These are phyloP conservation scores for Echeneis naucrates DNA, from an alignment of 2,797 vertebrate genomes.

Conservation along the genomic window DNA sequence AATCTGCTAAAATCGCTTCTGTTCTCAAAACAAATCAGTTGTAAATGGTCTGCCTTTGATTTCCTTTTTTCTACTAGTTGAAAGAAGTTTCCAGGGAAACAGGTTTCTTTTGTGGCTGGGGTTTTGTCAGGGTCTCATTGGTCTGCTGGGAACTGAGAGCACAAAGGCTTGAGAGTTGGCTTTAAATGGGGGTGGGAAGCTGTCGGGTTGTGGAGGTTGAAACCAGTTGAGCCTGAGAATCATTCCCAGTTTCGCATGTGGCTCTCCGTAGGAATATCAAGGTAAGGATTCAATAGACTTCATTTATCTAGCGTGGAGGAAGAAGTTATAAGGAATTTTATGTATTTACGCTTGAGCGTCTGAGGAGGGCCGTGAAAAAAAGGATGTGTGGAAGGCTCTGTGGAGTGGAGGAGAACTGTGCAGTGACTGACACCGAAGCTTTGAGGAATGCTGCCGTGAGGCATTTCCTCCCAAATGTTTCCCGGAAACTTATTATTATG, in stretches of 20 bases:
- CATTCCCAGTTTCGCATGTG: constrained; percentile 72
- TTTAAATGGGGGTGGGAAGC: constrained; percentile 75
- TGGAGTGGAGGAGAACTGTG: constrained; percentile 22
- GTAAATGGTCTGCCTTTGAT: constrained; percentile 78
- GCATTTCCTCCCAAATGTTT: constrained; percentile 54
- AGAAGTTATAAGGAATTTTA: constrained; percentile 6
- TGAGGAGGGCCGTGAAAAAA: constrained; percentile 38
- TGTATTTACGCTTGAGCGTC: constrained; percentile 10
- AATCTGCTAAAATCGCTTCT: constrained; percentile 79
- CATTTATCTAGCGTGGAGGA: constrained; percentile 5
- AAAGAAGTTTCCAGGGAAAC: constrained; percentile 94
- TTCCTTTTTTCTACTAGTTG: constrained; percentile 74
- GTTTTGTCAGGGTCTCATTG: constrained; percentile 89
- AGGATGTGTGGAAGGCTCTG: constrained; percentile 9
- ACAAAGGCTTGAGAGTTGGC: constrained; percentile 86
- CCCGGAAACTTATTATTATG: constrained; percentile 39
- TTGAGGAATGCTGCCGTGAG: constrained; percentile 47
- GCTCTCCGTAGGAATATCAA: constrained; percentile 59
- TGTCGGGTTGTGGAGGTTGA: constrained; percentile 59
- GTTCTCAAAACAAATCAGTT: constrained; percentile 83
- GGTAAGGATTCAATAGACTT: constrained; percentile 71
- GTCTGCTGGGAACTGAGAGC: constrained; percentile 83
- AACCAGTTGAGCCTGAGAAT: constrained; percentile 72
- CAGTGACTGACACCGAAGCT: constrained; percentile 42
- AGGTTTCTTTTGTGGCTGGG: constrained; percentile 90